Conservation (phyloP, 2,888 invertebrate species). For the Dichetophora obliterata region DNA sequence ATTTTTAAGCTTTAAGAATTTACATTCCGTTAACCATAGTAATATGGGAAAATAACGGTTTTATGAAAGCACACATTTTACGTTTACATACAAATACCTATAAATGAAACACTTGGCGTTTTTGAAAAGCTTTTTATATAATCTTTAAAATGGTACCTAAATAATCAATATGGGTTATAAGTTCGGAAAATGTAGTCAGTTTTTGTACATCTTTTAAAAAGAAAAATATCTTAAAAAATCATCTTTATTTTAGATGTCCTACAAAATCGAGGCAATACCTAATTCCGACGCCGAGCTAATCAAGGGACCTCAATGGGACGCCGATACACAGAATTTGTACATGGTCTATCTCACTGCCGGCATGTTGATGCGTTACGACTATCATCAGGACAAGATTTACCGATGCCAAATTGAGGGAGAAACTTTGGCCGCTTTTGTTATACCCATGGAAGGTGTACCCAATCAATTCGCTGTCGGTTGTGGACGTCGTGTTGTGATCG, state of each 20-base stretch:
- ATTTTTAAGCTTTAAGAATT: no score
- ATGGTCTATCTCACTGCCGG: conserved; percentile 73
- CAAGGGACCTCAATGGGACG: conserved; percentile 80
- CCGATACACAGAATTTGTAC: conserved; percentile 73
- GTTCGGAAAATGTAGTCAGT: no score
- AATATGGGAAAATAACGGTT: no score
- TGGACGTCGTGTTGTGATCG: conserved; percentile 72
- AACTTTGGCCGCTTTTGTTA: conserved; percentile 70
- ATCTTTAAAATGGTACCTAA: no score
- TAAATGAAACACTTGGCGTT: no score
- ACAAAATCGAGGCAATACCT: conserved; percentile 65
- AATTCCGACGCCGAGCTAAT: conserved; percentile 70
- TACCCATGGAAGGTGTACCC: conserved; percentile 73
- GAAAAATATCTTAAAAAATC: no score
- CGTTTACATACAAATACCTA: no score
- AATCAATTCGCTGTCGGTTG: conserved; percentile 75
- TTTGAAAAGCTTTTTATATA: no score
- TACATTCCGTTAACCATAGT: no score
- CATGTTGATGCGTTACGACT: conserved; percentile 55
- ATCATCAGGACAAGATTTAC: conserved; percentile 70
- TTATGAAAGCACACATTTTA: no score
- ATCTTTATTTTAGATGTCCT: conserved; percentile 62
- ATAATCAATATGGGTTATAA: no score
- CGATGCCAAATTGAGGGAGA: conserved; percentile 71
- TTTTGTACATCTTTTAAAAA: no score